Percentiles rank a stretch among this genome's conserved stretches.
phyloP scores from a whole-genome alignment of 2,113 vertebrate species.

The Trematocara zebra region DNA sequence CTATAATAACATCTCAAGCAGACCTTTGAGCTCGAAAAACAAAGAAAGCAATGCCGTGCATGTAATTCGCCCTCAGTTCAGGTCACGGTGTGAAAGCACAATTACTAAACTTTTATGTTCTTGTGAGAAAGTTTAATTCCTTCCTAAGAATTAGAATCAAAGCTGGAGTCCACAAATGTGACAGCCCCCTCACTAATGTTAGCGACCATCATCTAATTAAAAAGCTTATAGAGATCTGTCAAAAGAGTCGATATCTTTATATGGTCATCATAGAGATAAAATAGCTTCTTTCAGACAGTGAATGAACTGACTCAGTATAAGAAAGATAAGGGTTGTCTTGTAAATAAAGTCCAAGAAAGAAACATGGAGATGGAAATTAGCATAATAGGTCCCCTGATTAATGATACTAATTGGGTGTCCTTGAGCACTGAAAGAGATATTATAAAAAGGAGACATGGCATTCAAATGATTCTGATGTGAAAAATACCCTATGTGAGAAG shows the following conservation, averaged over 20 bases:
- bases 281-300: not conserved
- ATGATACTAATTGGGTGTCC: not conserved
- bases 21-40: not conserved
- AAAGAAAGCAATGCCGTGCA: not conserved
- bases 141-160: not conserved
- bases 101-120: not conserved
- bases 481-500: not conserved
- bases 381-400: not conserved
- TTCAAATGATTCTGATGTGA: not conserved
- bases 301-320: not conserved
- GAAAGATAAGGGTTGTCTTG: not conserved
- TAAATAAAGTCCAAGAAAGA: not conserved
- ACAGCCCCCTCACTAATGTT: not conserved
- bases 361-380: not conserved
- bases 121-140: not conserved
- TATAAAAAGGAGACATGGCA: not conserved
- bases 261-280: not conserved
- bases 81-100: not conserved
- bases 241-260: not conserved
- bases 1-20: not conserved
- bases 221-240: not conserved
- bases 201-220: not conserved
- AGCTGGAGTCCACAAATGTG: not conserved
- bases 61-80: not conserved
- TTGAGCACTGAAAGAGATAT: not conserved